Percentiles rank a stretch among this genome's conserved stretches.
These are phyloP conservation scores for Drosophila stalkeri DNA, from an alignment of 2,888 invertebrate species.

Conservation along the genomic window DNA sequence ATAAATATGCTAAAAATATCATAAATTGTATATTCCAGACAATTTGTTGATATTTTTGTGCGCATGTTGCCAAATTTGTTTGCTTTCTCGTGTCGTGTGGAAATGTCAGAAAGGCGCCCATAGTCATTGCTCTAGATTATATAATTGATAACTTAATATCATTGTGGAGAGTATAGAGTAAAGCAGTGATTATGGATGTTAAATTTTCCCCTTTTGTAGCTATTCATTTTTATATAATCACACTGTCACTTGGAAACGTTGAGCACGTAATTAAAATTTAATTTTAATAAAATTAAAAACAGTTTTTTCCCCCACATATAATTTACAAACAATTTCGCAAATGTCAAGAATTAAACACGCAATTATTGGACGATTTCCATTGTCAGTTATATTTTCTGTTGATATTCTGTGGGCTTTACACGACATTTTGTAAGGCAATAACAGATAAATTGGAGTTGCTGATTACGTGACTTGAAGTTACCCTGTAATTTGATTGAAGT, in stretches of 20 bases:
- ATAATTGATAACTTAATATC: conserved; percentile 7
- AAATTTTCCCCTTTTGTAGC: not conserved
- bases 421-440: conserved; percentile 7
- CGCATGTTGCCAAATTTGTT: not conserved
- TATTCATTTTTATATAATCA: not conserved
- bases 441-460: not conserved
- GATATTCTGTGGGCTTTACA: conserved; percentile 15
- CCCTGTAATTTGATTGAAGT: not conserved
- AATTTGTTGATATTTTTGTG: conserved; percentile 3
- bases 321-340: conserved; percentile 12
- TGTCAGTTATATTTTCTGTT: conserved; percentile 23
- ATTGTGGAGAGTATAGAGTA: not conserved
- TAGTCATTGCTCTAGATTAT: not conserved
- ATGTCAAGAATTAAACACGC: conserved; percentile 18
- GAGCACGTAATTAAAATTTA: not conserved
- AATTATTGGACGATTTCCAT: conserved; percentile 31
- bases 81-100: not conserved
- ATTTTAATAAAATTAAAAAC: conserved; percentile 11
- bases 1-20: conserved; percentile 2
- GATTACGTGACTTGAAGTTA: not conserved
- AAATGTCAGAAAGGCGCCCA: not conserved
- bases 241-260: not conserved
- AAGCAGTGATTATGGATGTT: not conserved
- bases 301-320: not conserved
- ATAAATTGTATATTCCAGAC: not conserved